Conservation (phyloP, 2,797 vertebrate species). For the Coregonus suidteri region DNA sequence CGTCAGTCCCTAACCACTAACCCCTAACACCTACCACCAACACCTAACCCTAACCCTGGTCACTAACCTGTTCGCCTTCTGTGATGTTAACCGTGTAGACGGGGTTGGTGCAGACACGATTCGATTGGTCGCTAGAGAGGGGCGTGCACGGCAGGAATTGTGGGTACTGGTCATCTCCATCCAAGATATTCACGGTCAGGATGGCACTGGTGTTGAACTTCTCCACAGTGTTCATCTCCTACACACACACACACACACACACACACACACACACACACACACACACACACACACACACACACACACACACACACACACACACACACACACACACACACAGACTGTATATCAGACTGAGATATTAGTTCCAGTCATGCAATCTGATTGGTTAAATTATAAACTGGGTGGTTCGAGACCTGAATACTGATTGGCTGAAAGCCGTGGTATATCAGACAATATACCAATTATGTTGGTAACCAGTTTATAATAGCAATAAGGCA, state of each 20-base stretch:
- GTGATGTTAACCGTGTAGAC: conserved; percentile 78
- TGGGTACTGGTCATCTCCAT: conserved; percentile 83
- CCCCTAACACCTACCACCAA: not conserved
- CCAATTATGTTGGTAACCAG: too few species aligned
- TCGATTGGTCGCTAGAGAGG: conserved; percentile 64
- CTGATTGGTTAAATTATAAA: not conserved
- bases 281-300: not conserved
- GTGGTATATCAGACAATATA: too few species aligned
- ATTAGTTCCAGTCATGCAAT: not conserved
- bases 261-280: conserved; percentile 12
- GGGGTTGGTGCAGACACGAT: conserved; percentile 74
- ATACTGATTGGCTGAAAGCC: too few species aligned
- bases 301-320: conserved; percentile 4
- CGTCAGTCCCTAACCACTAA: not conserved
- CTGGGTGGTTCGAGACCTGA: too few species aligned
- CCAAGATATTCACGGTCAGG: conserved; percentile 69
- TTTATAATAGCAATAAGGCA: too few species aligned
- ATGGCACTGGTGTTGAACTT: conserved; percentile 69
- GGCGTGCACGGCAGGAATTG: conserved; percentile 79
- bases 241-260: not conserved
- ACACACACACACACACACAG: not conserved
- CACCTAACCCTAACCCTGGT: not conserved
- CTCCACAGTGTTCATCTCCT: conserved; percentile 78
- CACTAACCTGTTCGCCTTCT: conserved; percentile 72
- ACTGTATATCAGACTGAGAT: not conserved